A percentile compares a stretch with the other conserved stretches of the same genome.
Evolutionary conservation across 2,113 vertebrate species (phyloP).

Genomic region (Elephantulus edwardii): DNA sequence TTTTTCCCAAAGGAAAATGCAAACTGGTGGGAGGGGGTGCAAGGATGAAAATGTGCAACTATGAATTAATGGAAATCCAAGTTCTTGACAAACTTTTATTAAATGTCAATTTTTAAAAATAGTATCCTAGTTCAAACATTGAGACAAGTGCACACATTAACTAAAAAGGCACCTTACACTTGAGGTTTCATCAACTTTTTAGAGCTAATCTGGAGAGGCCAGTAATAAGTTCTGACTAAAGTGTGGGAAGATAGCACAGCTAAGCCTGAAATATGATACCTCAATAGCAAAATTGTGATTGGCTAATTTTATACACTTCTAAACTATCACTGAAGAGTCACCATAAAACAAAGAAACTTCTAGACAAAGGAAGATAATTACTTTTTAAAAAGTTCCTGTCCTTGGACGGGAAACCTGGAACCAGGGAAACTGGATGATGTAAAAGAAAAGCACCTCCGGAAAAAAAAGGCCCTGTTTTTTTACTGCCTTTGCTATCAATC

Average conservation of each 20-base stretch:
- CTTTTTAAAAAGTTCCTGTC: background rate
- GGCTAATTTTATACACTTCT: background rate
- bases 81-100: no score
- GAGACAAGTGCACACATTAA: background rate
- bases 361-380: background rate
- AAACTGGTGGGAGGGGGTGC: no score
- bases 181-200: background rate
- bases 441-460: no score
- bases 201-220: background rate
- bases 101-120: no score
- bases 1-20: no score
- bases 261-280: background rate
- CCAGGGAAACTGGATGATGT: background rate
- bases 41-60: no score
- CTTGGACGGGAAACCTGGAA: background rate
- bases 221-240: conserved; percentile 39
- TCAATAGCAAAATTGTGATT: background rate
- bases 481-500: conserved; percentile 12
- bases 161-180: background rate
- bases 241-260: background rate
- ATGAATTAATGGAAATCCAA: no score
- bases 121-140: background rate
- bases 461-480: background rate
- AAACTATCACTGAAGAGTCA: background rate
- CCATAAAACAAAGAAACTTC: background rate